Evolutionary conservation across 1,140 invertebrate species (phyloP), one percentile per base, ranked within the genome.

Genomic region (Agrilus planipennis): DNA sequence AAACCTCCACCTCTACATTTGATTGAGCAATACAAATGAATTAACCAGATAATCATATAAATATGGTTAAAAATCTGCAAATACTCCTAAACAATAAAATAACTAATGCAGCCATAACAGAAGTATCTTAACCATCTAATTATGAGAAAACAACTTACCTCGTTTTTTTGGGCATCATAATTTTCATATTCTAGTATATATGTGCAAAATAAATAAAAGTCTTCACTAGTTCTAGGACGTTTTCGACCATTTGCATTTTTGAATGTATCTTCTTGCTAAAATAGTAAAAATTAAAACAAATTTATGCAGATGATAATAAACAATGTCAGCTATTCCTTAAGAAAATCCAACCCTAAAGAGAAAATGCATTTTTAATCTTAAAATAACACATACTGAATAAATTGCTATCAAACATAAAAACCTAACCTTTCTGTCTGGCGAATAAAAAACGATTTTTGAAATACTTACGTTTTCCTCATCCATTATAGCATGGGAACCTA

Each of bases 171-270:
- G 15, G 58, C 50, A 42, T 71, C 67, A 55, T 73, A 73, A 47
- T 73, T 70, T 52, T 70, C 69, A 54, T 73, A 70, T 38, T 69
- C 62, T 39, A 73, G 55, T 30, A 73, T 67, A 49, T 64, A 67
- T 17, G 65, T 67, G 52, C 71, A 73, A 58, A 73, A 73, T 31
- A 63, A 51, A 42, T 69, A 66, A 52, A 73, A 73, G 54, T 72
- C 70, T 51, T 71, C 69, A 45, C 67, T 64, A 5, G 70, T 72
- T 46, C 69, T 50, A 18, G 61, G 58, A 39, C 54, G 42, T 30
- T 44, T 49, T 14, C 28, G 41, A 34, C 36, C 43, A 39, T 46
- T 47, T 46, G 39, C 34, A 36, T n/a, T n/a, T n/a, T n/a, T n/a
- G n/a, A n/a, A n/a, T n/a, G n/a, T n/a, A n/a, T 36, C 34, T 21